Conservation (phyloP, 2,113 vertebrate species). For the Electrona antarctica region DNA sequence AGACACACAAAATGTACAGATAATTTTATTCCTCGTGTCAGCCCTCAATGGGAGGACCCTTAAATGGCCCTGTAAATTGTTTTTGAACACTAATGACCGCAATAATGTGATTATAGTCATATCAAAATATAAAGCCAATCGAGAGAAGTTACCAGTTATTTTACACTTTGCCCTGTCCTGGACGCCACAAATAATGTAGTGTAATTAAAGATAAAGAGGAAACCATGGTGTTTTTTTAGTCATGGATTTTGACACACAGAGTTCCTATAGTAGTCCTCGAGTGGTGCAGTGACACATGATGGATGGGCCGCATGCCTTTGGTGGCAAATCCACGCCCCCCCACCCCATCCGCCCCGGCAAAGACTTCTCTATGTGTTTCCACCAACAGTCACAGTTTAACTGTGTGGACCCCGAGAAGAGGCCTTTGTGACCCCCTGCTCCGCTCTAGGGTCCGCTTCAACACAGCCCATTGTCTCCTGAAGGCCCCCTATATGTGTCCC, state of each 20-base stretch:
- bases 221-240: slow-evolving; percentile 3
- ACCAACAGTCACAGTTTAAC: slow-evolving; percentile 67
- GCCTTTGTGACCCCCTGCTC: slow-evolving; percentile 63
- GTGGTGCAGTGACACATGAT: slow-evolving; percentile 67
- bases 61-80: neutral
- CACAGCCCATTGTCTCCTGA: slow-evolving; percentile 70
- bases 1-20: neutral
- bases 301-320: slow-evolving; percentile 56
- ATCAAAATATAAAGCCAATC: neutral
- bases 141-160: neutral
- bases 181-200: neutral
- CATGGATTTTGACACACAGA: slow-evolving; percentile 37
- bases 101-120: neutral
- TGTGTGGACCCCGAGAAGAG: slow-evolving; percentile 61
- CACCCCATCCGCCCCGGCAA: slow-evolving; percentile 8
- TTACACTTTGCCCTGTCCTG: neutral
- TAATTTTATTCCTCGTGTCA: neutral
- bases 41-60: neutral
- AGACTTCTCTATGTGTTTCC: slow-evolving; percentile 67
- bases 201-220: neutral
- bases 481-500: slow-evolving; percentile 54
- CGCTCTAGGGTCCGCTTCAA: slow-evolving; percentile 42
- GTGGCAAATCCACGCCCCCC: slow-evolving; percentile 45
- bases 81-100: neutral
- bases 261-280: slow-evolving; percentile 40